A percentile compares a stretch with the other conserved stretches of the same genome.
Conservation (phyloP, 2,113 vertebrate species). For the Parus major region DNA sequence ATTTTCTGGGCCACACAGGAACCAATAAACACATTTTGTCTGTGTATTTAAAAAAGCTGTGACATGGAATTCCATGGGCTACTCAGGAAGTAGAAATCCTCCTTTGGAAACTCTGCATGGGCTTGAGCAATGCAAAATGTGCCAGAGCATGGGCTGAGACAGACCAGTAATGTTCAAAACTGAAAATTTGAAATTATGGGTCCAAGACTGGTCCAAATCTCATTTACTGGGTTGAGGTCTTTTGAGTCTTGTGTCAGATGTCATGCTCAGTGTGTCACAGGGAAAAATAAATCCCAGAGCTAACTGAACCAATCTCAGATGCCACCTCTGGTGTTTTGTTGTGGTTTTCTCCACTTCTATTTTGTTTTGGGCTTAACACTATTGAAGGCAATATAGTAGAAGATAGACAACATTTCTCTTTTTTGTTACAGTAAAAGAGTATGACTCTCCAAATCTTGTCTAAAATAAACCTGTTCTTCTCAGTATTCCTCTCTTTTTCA, state of each 20-base stretch:
- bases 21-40: background rate
- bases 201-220: background rate
- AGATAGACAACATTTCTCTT: background rate
- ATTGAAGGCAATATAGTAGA: background rate
- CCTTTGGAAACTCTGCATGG: background rate
- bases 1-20: background rate
- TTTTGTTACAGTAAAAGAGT: background rate
- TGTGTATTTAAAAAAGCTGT: background rate
- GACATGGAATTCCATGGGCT: background rate
- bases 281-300: background rate
- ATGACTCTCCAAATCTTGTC: background rate
- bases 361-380: background rate
- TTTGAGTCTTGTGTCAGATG: background rate
- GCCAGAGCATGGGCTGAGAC: background rate
- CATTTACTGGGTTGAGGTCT: background rate
- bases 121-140: background rate
- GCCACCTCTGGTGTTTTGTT: background rate
- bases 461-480: background rate
- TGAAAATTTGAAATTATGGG: background rate
- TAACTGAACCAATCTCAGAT: background rate
- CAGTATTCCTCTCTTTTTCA: background rate
- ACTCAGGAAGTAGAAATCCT: background rate
- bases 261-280: background rate
- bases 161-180: background rate
- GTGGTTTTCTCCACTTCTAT: fast-evolving